Percentiles rank a stretch among this genome's conserved stretches.
Conservation (phyloP, 2,797 vertebrate species). For the Clarias pachynema region DNA sequence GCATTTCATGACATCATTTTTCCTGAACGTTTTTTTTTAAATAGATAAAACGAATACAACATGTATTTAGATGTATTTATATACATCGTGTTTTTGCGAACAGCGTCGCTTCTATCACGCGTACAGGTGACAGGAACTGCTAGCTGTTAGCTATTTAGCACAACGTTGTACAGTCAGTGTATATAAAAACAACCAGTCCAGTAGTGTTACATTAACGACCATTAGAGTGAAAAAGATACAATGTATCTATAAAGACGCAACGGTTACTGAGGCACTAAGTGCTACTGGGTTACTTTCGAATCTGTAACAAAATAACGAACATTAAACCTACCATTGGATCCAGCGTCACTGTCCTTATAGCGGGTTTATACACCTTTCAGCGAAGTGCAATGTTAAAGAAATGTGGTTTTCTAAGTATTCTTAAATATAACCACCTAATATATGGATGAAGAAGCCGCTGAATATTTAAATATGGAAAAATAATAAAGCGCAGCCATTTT, state of each 20-base stretch:
- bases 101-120: not conserved
- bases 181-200: not conserved
- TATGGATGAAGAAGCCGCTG: not conserved
- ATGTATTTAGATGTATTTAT: not conserved
- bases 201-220: not conserved
- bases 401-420: not conserved
- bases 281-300: not conserved
- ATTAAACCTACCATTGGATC: slow-evolving; percentile 2
- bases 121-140: slow-evolving; percentile 9
- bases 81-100: not conserved
- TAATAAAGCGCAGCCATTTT: slow-evolving; percentile 58
- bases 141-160: slow-evolving; percentile 24
- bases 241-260: not conserved
- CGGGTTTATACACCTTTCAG: not conserved
- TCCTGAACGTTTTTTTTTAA: not conserved
- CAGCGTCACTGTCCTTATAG: not conserved
- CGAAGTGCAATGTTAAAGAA: not conserved
- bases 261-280: not conserved
- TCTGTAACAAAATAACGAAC: not conserved
- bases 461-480: slow-evolving; percentile 25
- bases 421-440: not conserved
- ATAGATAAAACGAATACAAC: not conserved
- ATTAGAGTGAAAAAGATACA: not conserved
- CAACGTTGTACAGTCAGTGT: not conserved
- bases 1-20: not conserved